Evolutionary conservation across 2,888 invertebrate genomes (phyloP), one percentile per base, ranked within the genome.

Genomic region (Heliconius cydno): DNA sequence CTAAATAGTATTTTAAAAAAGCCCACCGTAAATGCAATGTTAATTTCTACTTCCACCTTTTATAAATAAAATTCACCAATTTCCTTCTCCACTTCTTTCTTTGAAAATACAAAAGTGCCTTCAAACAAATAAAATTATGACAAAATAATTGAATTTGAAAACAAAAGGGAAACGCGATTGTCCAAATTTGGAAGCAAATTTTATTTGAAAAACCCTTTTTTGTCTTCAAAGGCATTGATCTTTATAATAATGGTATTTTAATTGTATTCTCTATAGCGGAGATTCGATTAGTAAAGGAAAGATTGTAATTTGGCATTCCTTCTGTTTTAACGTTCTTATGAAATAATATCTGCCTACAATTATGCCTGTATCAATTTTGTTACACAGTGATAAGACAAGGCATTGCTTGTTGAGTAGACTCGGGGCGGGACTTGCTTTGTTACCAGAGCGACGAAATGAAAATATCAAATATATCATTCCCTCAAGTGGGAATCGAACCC

Each of bases 211-310:
- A 60, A 73, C 30, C 73, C 60, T 15, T 60, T 73, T 41, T 73
- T 70, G 70, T 46, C 60, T 73, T 60, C 57, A 73, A 73, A 80
- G 78, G 75, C 67, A 82, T 80, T 82, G 82, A 81, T 78, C 77
- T 74, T 79, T 80, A 80, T 78, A 82, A 79, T 80, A 81, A 80
- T 76, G 77, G 82, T 52, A 79, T 80, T 82, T 81, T 83, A 80
- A 83, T 83, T 82, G 78, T 80, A 82, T 82, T 77, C 78, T 72
- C 71, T 77, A 30, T 38, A 34, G 74, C 57, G 38, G n/a, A 70
- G 79, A 77, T 73, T 79, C 79, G 63, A 80, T 81, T 74, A 76
- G 67, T 71, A 57, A 60, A 60, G n/a, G 38, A 34, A 22, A 57
- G 12, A 30, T 72, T 72, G 22, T 57, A n/a, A 60, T 57, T 73